Percentiles rank a stretch among this genome's conserved stretches.
Evolutionary conservation across 92 coral and sea anemone species (phyloP).

Genomic region (Actinernus sp.): DNA sequence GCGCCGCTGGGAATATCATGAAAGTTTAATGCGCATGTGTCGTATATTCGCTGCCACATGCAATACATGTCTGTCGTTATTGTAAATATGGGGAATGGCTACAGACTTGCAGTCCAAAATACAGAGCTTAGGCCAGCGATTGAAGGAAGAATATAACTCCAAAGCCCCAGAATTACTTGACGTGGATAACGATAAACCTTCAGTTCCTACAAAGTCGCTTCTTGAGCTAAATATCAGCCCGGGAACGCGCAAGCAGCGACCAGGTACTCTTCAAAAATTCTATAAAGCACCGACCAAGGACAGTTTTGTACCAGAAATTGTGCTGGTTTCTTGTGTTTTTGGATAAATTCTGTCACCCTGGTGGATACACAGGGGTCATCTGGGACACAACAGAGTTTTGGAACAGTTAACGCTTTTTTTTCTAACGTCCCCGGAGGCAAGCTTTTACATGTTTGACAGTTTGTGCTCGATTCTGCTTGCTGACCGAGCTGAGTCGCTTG

Average conservation of each 20-base stretch:
- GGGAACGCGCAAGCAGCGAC: slow-evolving; percentile 76
- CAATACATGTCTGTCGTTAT: slow-evolving; percentile 8
- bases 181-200: slow-evolving; percentile 52
- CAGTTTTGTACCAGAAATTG: slow-evolving; percentile 26
- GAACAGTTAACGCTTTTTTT: no score
- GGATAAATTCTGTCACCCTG: slow-evolving; percentile 26
- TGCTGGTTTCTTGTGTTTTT: slow-evolving; percentile 53
- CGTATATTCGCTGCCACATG: no score
- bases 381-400: no score
- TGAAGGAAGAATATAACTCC: slow-evolving; percentile 85
- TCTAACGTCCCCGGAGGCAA: no score
- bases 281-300: slow-evolving; percentile 70
- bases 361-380: slow-evolving; percentile 9
- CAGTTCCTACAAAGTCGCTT: slow-evolving; percentile 71
- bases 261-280: slow-evolving; percentile 66
- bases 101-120: slow-evolving; percentile 85
- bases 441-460: no score
- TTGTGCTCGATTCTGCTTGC: no score
- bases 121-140: slow-evolving; percentile 87
- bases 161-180: slow-evolving; percentile 66
- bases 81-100: slow-evolving; percentile 98
- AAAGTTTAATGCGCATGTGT: slow-evolving; percentile 85
- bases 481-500: no score
- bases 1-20: slow-evolving; percentile 23
- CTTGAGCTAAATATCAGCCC: slow-evolving; percentile 67